These are phyloP conservation scores for Ceratosolen fusciceps DNA, from an alignment of 1,140 invertebrate species.

Conservation along the genomic window DNA sequence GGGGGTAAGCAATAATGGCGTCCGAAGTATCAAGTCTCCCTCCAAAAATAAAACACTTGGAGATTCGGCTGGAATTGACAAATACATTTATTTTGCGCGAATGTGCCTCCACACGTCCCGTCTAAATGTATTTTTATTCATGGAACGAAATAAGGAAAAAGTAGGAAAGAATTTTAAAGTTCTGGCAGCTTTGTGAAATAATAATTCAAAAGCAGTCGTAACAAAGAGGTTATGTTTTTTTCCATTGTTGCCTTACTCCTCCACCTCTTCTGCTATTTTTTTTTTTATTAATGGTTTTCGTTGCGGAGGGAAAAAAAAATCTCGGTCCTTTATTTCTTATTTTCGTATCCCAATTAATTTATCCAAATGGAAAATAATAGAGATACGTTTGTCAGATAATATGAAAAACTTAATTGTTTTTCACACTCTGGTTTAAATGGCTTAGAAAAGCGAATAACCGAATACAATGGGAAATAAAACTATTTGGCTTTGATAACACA, in stretches of 20 bases:
- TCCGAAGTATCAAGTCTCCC: not conserved
- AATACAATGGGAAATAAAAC: no score
- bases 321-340: constrained; percentile 7
- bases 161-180: not conserved
- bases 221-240: constrained; percentile 36
- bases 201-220: constrained; percentile 49
- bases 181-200: constrained; percentile 12
- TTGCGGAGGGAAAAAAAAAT: constrained; percentile 15
- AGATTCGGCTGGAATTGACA: not conserved
- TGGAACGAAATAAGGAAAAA: not conserved
- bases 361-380: not conserved
- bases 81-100: not conserved
- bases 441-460: no score
- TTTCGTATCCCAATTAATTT: not conserved
- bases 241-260: not conserved
- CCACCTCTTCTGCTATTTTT: not conserved
- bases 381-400: no score
- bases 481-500: no score
- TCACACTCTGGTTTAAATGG: no score
- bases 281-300: not conserved
- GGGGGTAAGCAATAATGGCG: not conserved
- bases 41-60: not conserved
- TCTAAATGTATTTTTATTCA: not conserved
- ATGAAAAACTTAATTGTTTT: no score
- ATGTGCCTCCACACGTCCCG: not conserved